These are phyloP conservation scores for Megastigmus dorsalis DNA, from an alignment of 2,888 invertebrate species.

Conservation along the genomic window DNA sequence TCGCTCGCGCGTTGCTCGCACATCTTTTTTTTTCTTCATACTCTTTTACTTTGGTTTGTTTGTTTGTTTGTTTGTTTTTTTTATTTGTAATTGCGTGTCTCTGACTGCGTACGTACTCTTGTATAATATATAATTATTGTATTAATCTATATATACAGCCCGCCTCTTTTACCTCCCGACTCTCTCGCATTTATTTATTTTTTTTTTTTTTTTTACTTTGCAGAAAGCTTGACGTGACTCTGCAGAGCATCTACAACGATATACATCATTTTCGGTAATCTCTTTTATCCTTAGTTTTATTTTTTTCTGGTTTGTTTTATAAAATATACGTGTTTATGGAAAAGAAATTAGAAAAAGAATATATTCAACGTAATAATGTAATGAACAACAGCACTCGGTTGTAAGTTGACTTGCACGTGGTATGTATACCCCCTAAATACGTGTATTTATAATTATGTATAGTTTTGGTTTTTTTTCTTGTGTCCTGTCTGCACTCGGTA, in stretches of 20 bases:
- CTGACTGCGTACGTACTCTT: constrained; percentile 10
- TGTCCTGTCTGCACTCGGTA: not conserved
- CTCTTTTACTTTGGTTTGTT: too few relatives aligned
- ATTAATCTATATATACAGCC: constrained; percentile 45
- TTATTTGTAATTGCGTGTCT: constrained; percentile 4
- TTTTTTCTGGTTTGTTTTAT: not conserved
- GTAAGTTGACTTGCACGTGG: constrained; percentile 25
- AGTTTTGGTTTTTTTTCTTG: constrained; percentile 10
- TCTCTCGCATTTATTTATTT: constrained; percentile 8
- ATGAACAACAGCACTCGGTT: not conserved
- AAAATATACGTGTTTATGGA: constrained; percentile 17
- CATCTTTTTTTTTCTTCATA: constrained; percentile 3
- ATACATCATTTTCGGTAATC: too few relatives aligned
- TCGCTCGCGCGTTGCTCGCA: not conserved
- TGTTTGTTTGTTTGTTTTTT: too few relatives aligned
- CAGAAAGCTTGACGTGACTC: constrained; percentile 52
- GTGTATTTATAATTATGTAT: constrained; percentile 8
- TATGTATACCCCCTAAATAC: constrained; percentile 18
- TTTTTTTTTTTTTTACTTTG: constrained; percentile 20
- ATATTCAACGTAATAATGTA: not conserved
- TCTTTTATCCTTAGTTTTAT: too few relatives aligned
- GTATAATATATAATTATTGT: constrained; percentile 35
- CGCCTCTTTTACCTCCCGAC: not conserved
- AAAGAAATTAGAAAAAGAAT: not conserved
- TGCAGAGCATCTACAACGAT: constrained; percentile 51